A percentile compares a stretch with the other conserved stretches of the same genome.
Evolutionary conservation across 2,797 vertebrate species (phyloP).

Genomic region (Sebastiscus albofasciatus): DNA sequence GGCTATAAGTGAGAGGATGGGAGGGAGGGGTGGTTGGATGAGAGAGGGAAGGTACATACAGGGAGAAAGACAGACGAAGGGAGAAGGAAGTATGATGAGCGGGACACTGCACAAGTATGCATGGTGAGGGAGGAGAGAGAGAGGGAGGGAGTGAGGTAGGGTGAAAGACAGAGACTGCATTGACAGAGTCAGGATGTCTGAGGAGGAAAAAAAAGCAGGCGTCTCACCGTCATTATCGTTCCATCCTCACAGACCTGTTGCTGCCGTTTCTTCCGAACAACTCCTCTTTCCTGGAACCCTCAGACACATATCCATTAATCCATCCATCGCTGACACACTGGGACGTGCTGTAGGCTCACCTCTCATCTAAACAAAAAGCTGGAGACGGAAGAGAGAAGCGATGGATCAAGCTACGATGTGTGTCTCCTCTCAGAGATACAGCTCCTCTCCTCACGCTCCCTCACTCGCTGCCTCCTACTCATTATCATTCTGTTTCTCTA

Average conservation of each 20-base stretch:
- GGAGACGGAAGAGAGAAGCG: constrained; percentile 25
- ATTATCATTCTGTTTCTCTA: constrained; percentile 84
- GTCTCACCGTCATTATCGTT: constrained; percentile 77
- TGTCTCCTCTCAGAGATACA: constrained; percentile 61
- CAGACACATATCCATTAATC: constrained; percentile 53
- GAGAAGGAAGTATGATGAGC: constrained; percentile 58
- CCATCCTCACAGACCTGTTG: constrained; percentile 83
- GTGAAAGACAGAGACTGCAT: constrained; percentile 62
- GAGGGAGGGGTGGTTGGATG: background rate
- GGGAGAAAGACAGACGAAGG: constrained; percentile 49
- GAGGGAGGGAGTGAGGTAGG: constrained; percentile 43
- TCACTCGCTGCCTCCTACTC: constrained; percentile 77
- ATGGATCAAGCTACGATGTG: constrained; percentile 54
- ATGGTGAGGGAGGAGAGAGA: constrained; percentile 27
- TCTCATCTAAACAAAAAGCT: constrained; percentile 47
- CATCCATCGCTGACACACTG: constrained; percentile 52
- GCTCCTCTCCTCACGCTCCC: constrained; percentile 68
- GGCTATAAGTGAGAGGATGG: constrained; percentile 48
- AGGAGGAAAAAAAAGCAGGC: constrained; percentile 43
- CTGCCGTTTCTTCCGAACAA: constrained; percentile 61
- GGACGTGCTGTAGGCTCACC: constrained; percentile 39
- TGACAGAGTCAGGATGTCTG: constrained; percentile 50
- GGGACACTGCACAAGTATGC: constrained; percentile 69
- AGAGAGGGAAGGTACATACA: constrained; percentile 37
- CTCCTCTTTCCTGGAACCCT: constrained; percentile 48